Evolutionary conservation across 2,888 invertebrate species (phyloP), one percentile per base, ranked within the genome.

Genomic region (Siphonodentalium dalli): DNA sequence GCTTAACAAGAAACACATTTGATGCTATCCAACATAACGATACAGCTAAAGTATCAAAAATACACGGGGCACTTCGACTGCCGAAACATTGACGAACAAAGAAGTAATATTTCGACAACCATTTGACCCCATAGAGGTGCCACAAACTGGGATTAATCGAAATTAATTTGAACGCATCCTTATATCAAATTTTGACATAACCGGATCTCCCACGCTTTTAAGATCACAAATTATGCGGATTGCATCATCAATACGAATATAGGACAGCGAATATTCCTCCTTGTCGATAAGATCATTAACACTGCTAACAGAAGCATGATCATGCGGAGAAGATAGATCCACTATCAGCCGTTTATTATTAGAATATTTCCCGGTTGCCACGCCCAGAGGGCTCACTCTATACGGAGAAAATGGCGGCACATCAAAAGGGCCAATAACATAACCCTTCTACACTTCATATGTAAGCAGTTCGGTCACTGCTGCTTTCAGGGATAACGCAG

Each of bases 281-380:
- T 64, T 61, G 34, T 53, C 51, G 23, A 65, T 65, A 13, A 65
- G 23, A n/a, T 53, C 43, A 28, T 62, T 65, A 3, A 65, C 37
- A 24, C 60, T 65, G 11, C 18, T 20, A 26, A 57, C 33, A 8
- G 27, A 11, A n/a, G 9, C 5, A 37, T 56, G 38, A 11, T 63
- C 35, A 46, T 61, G 65, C 13, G 63, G 60, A 1, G 61, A 42
- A 9, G 59, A 63, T 3, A 62, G 15, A 46, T 66, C 66, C 2
- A 63, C 39, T 5, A 61, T 63, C 1, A 65, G 35, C 6, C 62
- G 31, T 39, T 60, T 27, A 28, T 61, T 60, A 13, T 47, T 48
- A 7, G 55, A 58, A 40, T 63, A 61, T 49, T 63, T 65, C 1
- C 50, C 45, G 23, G 27, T 38, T 1, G 55, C 61, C 26, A 63